These are phyloP conservation scores for Sinocyclocheilus anshuiensis DNA, from an alignment of 2,113 vertebrate genomes.

Conservation along the genomic window DNA sequence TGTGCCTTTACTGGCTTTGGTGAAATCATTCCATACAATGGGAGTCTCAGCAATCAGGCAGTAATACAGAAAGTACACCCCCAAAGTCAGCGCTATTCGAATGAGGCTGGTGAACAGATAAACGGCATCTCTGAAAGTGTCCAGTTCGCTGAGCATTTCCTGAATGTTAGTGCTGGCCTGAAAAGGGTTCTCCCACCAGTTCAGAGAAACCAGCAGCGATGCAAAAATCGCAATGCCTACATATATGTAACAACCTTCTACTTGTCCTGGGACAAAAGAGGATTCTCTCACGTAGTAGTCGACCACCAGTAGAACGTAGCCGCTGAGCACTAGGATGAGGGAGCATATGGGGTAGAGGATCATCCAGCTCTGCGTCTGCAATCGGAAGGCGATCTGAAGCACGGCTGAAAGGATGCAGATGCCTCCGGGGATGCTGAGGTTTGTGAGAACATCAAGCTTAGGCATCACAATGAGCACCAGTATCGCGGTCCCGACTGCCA, in stretches of 20 bases:
- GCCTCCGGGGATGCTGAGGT: slow-evolving; percentile 78
- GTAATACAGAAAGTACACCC: slow-evolving; percentile 70
- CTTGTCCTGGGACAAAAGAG: slow-evolving; percentile 55
- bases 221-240: slow-evolving; percentile 71
- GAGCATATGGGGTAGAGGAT: slow-evolving; percentile 77
- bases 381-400: slow-evolving; percentile 69
- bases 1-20: slow-evolving; percentile 37
- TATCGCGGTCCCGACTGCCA: slow-evolving; percentile 73
- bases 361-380: slow-evolving; percentile 72
- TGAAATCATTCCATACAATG: slow-evolving; percentile 62
- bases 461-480: slow-evolving; percentile 80
- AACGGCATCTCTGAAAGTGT: slow-evolving; percentile 72
- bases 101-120: slow-evolving; percentile 74
- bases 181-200: slow-evolving; percentile 80
- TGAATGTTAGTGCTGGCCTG: slow-evolving; percentile 72
- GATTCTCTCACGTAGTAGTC: slow-evolving; percentile 72
- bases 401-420: slow-evolving; percentile 73
- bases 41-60: slow-evolving; percentile 36
- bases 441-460: slow-evolving; percentile 77
- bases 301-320: slow-evolving; percentile 69
- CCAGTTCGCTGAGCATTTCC: slow-evolving; percentile 66
- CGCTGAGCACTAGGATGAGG: slow-evolving; percentile 67
- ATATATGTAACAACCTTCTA: slow-evolving; percentile 38
- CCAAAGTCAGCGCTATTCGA: slow-evolving; percentile 69
- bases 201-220: slow-evolving; percentile 73